Evolutionary conservation across 1,140 invertebrate genomes (phyloP).

Genomic region (Apis cerana): DNA sequence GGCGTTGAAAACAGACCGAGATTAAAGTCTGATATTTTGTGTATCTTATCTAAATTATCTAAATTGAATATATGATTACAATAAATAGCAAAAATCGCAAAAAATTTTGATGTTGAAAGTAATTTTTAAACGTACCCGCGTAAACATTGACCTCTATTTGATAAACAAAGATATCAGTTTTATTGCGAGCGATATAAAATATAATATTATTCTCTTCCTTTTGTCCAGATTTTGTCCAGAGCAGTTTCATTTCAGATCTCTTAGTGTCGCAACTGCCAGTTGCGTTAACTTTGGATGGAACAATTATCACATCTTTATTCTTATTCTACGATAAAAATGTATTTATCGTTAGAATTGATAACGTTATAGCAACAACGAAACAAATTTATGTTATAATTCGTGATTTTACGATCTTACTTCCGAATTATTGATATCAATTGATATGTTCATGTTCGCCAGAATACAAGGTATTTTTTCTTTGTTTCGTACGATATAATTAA

Average conservation of each 20-base stretch:
- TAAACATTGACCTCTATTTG: not conserved
- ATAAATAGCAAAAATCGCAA: too few species aligned
- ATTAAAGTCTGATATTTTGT: fast-evolving
- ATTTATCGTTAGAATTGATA: not conserved
- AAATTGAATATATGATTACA: not conserved
- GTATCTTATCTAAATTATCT: not conserved
- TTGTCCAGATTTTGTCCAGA: not conserved
- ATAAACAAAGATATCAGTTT: not conserved
- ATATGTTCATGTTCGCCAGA: not conserved
- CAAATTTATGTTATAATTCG: not conserved
- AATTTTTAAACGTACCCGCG: not conserved
- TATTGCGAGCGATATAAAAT: not conserved
- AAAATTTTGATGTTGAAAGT: not conserved
- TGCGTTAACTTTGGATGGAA: not conserved
- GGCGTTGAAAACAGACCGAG: not conserved
- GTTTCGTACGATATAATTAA: not conserved
- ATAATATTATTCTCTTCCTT: fast-evolving
- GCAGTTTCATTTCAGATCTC: not conserved
- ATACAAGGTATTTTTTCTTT: not conserved
- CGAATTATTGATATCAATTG: not conserved
- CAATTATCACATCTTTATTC: not conserved
- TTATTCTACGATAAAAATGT: not conserved
- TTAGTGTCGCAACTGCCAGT: not conserved
- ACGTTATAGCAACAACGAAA: not conserved
- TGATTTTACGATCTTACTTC: not conserved